phyloP scores from a whole-genome alignment of 2,113 vertebrate species.

The Chroicocephalus ridibundus region DNA sequence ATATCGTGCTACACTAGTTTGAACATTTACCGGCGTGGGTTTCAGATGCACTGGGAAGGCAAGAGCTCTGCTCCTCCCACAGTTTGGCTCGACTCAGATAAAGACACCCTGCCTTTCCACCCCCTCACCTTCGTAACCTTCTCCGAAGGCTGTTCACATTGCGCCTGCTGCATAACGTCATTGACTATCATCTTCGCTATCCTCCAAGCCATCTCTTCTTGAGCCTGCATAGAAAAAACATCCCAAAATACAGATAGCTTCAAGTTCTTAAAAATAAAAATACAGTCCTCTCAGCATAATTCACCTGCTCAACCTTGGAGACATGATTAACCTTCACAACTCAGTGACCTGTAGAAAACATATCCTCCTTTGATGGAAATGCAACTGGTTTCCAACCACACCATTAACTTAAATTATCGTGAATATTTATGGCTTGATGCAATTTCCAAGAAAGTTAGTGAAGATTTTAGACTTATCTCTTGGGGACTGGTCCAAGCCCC shows the following conservation, averaged over 20 bases:
- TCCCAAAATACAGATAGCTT: background rate
- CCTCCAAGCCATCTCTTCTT: conserved; percentile 99
- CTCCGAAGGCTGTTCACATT: conserved; percentile 78
- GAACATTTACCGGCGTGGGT: background rate
- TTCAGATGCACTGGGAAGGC: background rate
- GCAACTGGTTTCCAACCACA: background rate
- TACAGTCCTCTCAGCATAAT: background rate
- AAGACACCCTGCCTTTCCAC: background rate
- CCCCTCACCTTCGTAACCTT: conserved; percentile 85
- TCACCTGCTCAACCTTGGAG: background rate
- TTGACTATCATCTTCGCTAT: conserved; percentile 99
- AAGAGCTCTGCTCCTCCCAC: conserved; percentile 29
- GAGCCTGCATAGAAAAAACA: conserved; percentile 77
- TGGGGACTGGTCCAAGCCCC: background rate
- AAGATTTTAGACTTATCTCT: background rate
- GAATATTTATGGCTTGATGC: background rate
- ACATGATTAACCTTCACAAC: accelerated
- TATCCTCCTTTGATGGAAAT: background rate
- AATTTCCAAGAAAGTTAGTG: background rate
- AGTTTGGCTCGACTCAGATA: background rate
- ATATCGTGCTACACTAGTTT: background rate
- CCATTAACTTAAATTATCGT: background rate
- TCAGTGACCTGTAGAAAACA: accelerated
- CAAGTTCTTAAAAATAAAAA: background rate
- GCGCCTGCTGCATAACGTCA: conserved; percentile 93